phyloP scores from a whole-genome alignment of 2,113 vertebrate species.

The Zosterops pallidus region DNA sequence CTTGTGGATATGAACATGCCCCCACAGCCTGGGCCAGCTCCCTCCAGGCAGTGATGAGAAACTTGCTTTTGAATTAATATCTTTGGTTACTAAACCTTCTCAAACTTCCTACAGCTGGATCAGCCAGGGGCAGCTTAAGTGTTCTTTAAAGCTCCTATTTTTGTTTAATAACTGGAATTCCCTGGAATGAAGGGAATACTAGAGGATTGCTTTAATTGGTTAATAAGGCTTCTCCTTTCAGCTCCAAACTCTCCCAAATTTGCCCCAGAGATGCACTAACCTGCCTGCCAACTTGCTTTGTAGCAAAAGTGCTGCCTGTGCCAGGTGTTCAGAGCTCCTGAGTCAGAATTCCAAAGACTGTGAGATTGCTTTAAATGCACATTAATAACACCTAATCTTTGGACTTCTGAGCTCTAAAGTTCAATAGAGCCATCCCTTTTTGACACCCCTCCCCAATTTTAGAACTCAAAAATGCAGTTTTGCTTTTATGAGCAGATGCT shows the following conservation, averaged over 20 bases:
- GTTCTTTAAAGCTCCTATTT: not conserved
- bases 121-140: not conserved
- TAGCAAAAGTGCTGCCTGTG: not conserved
- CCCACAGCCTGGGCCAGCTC: not conserved
- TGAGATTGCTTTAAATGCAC: not conserved
- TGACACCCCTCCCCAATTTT: not conserved
- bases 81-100: not conserved
- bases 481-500: not conserved
- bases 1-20: fast-evolving
- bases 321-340: constrained; percentile 19
- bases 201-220: not conserved
- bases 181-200: not conserved
- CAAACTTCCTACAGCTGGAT: not conserved
- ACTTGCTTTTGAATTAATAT: not conserved
- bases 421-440: not conserved
- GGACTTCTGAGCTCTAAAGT: not conserved
- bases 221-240: not conserved
- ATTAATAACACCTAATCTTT: not conserved
- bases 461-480: not conserved
- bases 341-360: not conserved
- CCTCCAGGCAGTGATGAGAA: not conserved
- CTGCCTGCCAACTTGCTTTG: not conserved
- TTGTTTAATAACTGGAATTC: not conserved
- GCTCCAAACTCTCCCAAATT: not conserved
- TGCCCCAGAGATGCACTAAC: not conserved